Base-by-base conservation (phyloP, 2,888 invertebrate species). In the Dione juno region DNA sequence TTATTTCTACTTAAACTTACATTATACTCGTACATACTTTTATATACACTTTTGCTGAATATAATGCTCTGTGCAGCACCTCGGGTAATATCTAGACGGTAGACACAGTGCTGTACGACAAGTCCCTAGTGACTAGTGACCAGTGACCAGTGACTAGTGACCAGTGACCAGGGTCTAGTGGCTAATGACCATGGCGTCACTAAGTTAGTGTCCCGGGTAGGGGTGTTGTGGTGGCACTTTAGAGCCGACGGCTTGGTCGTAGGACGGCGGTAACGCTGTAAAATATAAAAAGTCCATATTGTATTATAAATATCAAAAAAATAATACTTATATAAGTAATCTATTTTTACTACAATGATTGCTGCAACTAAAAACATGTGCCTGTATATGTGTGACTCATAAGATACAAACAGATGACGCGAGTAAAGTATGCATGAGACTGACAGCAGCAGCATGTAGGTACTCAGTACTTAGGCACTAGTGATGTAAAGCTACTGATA, bases 251-350 rank as follows among this genome's bases (percentile, higher is more conserved):
- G 84, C 89, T 53, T 88, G 90, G 43, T 88, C 90, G 83, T 90
- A 90, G 1, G 86, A 79, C 0, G 90, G 90, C 72, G 89, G 89
- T 41, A 85, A 76, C 67, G 83, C 90, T 89, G 89, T 0, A 80
- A 81, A 10, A 13, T 40, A 5, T 7, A 40, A 0, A 16, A 57
- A 57, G 3, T n/a, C n/a, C 11, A 16, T 5, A 16, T 57, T 57
- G 16, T 16, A 28, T 28, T 28, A 28, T 28, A 28, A 28, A 28
- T 3, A 5, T 28, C n/a, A n/a, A n/a, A n/a, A n/a, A n/a, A n/a
- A n/a, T n/a, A n/a, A n/a, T n/a, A n/a, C n/a, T n/a, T n/a, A n/a
- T n/a, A n/a, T n/a, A n/a, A n/a, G n/a, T n/a, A n/a, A n/a, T n/a
- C n/a, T n/a, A n/a, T n/a, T n/a, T n/a, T n/a, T n/a, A n/a, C n/a